phyloP scores from a whole-genome alignment of 2,797 vertebrate genomes.

The Florisuga fusca region DNA sequence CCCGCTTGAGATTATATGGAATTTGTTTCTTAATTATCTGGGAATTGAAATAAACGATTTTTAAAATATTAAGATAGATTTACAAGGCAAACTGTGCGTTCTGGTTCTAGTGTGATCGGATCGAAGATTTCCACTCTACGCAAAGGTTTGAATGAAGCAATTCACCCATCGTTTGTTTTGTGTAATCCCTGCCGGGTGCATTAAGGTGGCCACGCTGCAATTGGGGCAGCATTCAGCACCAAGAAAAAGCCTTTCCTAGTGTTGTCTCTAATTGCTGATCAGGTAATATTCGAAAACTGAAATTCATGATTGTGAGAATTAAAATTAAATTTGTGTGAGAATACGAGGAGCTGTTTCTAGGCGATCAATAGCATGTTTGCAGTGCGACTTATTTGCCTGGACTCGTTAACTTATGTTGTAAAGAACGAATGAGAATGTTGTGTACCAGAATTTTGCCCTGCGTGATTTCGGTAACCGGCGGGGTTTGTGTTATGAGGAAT shows the following conservation, averaged over 20 bases:
- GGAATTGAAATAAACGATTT: slow-evolving; percentile 27
- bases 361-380: background rate
- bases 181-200: background rate
- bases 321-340: background rate
- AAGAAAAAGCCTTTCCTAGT: background rate
- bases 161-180: slow-evolving; percentile 28
- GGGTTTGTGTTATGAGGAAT: background rate
- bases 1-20: fast-evolving
- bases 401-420: background rate
- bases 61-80: background rate
- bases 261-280: background rate
- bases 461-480: background rate
- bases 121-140: background rate
- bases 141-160: background rate
- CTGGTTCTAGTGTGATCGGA: background rate
- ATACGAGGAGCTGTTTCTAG: background rate
- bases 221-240: background rate
- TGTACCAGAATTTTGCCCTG: background rate
- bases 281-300: background rate
- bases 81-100: background rate
- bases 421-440: background rate
- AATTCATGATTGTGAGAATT: background rate
- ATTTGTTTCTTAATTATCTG: background rate
- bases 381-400: fast-evolving
- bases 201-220: background rate